phyloP scores from a whole-genome alignment of 2,113 vertebrate genomes.

The Puma concolor region DNA sequence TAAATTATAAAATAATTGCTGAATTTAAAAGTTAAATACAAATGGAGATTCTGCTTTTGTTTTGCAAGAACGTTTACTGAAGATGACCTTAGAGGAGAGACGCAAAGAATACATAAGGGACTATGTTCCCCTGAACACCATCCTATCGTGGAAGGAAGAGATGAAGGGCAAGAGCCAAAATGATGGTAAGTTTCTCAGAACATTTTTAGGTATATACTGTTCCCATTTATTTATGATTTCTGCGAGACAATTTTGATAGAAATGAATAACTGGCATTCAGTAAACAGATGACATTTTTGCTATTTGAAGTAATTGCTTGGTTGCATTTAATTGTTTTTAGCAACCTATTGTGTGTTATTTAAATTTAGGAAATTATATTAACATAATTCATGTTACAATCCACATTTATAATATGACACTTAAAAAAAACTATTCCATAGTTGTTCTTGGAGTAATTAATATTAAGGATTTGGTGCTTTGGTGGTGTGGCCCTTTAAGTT shows the following conservation, averaged over 20 bases:
- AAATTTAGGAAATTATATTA: slow-evolving; percentile 40
- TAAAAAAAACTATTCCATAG: not conserved
- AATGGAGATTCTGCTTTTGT: slow-evolving; percentile 78
- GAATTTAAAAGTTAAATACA: slow-evolving; percentile 74
- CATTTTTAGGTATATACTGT: slow-evolving; percentile 36
- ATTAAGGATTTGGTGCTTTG: slow-evolving; percentile 28
- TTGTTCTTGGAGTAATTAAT: slow-evolving; percentile 27
- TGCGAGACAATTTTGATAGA: not conserved
- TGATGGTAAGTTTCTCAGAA: slow-evolving; percentile 85
- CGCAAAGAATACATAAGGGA: slow-evolving; percentile 93
- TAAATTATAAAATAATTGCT: slow-evolving; percentile 56
- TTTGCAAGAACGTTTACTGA: slow-evolving; percentile 92
- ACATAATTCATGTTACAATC: not conserved
- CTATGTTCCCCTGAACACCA: slow-evolving; percentile 90
- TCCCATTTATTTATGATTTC: slow-evolving; percentile 5
- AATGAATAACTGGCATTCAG: slow-evolving; percentile 36
- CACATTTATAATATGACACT: not conserved
- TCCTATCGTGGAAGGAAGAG: slow-evolving; percentile 92
- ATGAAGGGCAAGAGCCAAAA: slow-evolving; percentile 85
- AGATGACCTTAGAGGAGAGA: slow-evolving; percentile 93
- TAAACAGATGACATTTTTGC: slow-evolving; percentile 16
- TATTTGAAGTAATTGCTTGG: slow-evolving; percentile 52
- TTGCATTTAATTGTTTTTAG: slow-evolving; percentile 51
- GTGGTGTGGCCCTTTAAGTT: not conserved
- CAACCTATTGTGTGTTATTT: not conserved